These are phyloP conservation scores for Caloenas nicobarica DNA, from an alignment of 2,113 vertebrate genomes.

Conservation along the genomic window DNA sequence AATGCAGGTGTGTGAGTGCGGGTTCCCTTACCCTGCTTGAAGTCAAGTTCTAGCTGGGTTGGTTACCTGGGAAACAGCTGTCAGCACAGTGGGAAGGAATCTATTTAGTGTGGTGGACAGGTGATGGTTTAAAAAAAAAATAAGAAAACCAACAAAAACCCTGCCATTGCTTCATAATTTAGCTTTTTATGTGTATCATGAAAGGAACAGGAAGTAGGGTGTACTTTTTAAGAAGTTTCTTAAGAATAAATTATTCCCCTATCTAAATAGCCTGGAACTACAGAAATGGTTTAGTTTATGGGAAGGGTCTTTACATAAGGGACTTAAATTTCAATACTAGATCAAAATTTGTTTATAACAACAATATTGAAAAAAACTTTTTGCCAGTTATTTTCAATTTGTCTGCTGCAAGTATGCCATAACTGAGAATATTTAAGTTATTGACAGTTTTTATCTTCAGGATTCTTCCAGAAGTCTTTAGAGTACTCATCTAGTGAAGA, in stretches of 20 bases:
- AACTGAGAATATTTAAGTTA: neutral
- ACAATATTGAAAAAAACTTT: neutral
- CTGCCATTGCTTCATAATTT: neutral
- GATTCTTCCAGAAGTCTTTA: neutral
- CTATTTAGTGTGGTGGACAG: slow-evolving; percentile 13
- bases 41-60: slow-evolving; percentile 38
- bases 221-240: neutral
- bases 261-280: neutral
- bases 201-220: neutral
- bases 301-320: neutral
- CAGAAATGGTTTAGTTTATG: neutral
- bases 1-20: slow-evolving; percentile 3
- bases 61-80: slow-evolving; percentile 70
- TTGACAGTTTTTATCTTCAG: neutral
- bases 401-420: neutral
- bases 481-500: neutral
- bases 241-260: neutral
- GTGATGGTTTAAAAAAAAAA: neutral
- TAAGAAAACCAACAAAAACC: neutral
- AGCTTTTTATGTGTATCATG: neutral
- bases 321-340: neutral
- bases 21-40: slow-evolving; percentile 13
- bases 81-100: slow-evolving; percentile 39
- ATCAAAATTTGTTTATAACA: neutral
- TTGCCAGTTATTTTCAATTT: neutral